Conservation (phyloP, 2,797 vertebrate genomes). For the Enteromius unitaeniatus region DNA sequence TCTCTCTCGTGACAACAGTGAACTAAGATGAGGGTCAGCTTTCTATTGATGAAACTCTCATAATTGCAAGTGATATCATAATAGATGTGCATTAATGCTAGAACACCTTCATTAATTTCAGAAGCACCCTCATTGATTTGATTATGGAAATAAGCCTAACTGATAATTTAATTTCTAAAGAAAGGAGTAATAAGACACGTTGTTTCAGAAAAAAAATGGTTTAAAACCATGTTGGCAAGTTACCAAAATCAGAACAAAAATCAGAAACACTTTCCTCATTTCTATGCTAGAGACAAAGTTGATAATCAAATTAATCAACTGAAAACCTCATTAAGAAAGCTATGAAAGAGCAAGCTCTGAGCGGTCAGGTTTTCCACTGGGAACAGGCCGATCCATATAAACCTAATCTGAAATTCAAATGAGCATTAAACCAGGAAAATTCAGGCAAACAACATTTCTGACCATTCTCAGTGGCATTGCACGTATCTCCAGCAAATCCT, state of each 20-base stretch:
- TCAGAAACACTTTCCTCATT: neutral
- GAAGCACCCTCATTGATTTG: neutral
- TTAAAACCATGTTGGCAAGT: neutral
- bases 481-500: constrained; percentile 87
- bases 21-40: neutral
- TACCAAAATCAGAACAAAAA: neutral
- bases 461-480: constrained; percentile 90
- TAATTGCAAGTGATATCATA: neutral
- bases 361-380: neutral
- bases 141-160: neutral
- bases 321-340: neutral
- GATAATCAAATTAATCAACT: neutral
- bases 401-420: constrained; percentile 8
- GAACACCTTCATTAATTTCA: neutral
- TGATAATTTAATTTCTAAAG: neutral
- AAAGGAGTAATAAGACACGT: neutral
- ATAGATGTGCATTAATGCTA: neutral
- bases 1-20: neutral
- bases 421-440: neutral
- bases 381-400: constrained; percentile 3
- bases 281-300: neutral
- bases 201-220: neutral
- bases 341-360: constrained; percentile 10
- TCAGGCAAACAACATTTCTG: constrained; percentile 37
- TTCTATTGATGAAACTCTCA: neutral